Conservation (phyloP, 1,140 invertebrate genomes). For the Lucilia sericata region DNA sequence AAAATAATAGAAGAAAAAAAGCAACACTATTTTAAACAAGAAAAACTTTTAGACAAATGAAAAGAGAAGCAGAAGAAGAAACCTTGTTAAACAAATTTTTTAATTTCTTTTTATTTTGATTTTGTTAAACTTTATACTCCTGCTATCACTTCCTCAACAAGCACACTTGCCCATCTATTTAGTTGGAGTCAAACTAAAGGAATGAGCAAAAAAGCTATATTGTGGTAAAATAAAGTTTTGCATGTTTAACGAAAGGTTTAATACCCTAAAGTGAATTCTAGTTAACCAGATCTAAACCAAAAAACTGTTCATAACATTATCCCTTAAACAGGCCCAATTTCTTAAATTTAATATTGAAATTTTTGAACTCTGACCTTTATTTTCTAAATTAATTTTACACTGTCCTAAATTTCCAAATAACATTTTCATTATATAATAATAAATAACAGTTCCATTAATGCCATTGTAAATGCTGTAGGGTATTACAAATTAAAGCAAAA, state of each 20-base stretch:
- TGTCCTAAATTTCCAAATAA: no score
- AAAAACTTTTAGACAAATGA: neutral
- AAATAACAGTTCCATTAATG: no score
- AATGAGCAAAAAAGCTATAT: neutral
- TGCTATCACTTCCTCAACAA: neutral
- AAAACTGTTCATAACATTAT: no score
- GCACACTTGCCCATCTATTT: neutral
- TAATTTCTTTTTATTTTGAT: slow-evolving; percentile 31
- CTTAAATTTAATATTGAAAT: no score
- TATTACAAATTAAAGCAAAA: no score
- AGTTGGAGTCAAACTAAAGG: neutral
- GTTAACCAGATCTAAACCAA: no score
- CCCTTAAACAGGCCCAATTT: no score
- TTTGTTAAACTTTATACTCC: neutral
- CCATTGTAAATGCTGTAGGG: no score
- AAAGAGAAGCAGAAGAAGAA: neutral
- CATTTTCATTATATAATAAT: no score
- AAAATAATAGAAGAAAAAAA: neutral
- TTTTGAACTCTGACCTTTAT: no score
- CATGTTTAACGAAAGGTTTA: neutral
- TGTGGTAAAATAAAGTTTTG: neutral
- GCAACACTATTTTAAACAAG: neutral
- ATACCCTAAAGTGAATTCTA: no score
- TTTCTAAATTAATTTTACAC: no score
- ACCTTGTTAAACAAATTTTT: slow-evolving; percentile 41